A percentile compares a stretch with the other conserved stretches of the same genome.
Conservation (phyloP, 2,888 invertebrate genomes). For the Orchestes rusci region DNA sequence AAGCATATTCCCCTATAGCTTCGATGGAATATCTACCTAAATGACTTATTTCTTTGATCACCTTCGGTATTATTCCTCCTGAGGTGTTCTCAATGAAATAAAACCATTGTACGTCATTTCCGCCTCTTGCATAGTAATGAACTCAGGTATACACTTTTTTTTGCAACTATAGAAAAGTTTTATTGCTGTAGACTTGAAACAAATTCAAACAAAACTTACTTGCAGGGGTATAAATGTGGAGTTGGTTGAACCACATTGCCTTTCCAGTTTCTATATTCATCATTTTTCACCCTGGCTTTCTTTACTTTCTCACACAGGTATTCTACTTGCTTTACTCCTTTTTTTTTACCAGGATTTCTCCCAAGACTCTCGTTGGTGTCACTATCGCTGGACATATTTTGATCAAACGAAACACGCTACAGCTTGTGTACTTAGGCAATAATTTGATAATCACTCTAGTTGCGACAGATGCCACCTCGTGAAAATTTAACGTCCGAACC, state of each 20-base stretch:
- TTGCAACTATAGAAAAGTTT: neutral
- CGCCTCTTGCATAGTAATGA: neutral
- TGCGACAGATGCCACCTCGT: neutral
- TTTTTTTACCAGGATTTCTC: neutral
- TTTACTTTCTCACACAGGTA: constrained; percentile 1
- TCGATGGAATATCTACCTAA: neutral
- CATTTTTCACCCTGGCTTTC: constrained; percentile 2
- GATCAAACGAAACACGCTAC: no score
- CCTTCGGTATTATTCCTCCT: neutral
- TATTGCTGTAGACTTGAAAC: neutral
- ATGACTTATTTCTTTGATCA: neutral
- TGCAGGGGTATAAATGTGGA: neutral
- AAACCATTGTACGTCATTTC: neutral
- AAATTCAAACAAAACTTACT: neutral
- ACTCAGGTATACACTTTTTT: neutral
- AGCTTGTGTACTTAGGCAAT: no score
- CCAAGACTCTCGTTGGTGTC: neutral
- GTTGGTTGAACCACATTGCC: constrained; percentile 1
- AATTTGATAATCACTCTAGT: no score
- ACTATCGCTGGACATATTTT: constrained; percentile 2
- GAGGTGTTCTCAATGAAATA: neutral
- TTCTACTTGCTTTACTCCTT: neutral
- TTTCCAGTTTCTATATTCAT: constrained; percentile 2
- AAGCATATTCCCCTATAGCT: neutral
- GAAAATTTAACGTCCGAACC: neutral